Evolutionary conservation across 2,888 invertebrate genomes (phyloP), one percentile per base, ranked within the genome.

Genomic region (Esperia sulphurella): DNA sequence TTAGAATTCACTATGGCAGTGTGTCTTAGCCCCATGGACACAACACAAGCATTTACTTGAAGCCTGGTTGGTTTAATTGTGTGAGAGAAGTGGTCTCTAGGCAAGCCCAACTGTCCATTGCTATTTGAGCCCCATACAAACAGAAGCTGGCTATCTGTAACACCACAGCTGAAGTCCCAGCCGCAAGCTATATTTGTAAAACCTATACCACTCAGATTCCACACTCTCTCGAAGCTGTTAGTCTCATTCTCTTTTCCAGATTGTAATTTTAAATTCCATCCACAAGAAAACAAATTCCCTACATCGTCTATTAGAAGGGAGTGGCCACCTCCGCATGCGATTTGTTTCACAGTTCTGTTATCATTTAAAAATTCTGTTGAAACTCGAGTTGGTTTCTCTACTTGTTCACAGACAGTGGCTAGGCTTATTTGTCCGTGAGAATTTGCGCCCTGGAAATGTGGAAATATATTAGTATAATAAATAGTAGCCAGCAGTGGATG

Each of bases 51-150:
- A 68, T 90, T 91, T 3, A 91, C 79, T 52, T 80, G 80, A 9
- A 90, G 61, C 47, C 79, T 69, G 0, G 89, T 66, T 37, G 87
- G 85, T 50, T 73, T 78, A 8, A 86, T 69, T 51, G 65, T 57
- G 48, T 79, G 77, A 31, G 75, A 58, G 54, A 90, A 90, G 49
- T 74, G 89, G 59, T 75, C 82, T 71, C 90, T 91, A 0, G 88
- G 85, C 30, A 94, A 82, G 10, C 96, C 96, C 46, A 96, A 80
- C 70, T 96, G 96, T 14, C 95, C 94, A 71, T 93, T 93, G 52
- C 90, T 89, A 75, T 96, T 96, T 14, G 95, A 95, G 5, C 97
- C 97, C 96, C 96, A 97, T 2, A 94, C 93, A 80, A 93, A 94
- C 1, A 96, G 76, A 47, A 92, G 90, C 43, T 93, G 92, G 54